Evolutionary conservation across 2,888 invertebrate genomes (phyloP).

Genomic region (Ctena decussata): DNA sequence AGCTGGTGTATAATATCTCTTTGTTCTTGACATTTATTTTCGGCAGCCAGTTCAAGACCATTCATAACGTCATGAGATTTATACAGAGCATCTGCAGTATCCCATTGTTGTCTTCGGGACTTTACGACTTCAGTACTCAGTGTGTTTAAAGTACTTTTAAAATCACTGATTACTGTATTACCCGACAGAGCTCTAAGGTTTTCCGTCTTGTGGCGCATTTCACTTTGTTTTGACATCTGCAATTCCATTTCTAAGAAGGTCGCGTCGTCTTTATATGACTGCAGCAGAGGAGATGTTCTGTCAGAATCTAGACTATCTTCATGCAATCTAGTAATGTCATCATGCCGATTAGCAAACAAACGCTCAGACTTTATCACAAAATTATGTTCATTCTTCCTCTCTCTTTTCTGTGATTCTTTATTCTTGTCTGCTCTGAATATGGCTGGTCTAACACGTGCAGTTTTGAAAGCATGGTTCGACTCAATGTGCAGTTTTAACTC

Average conservation of each 20-base stretch:
- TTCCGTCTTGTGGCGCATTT: slow-evolving; percentile 71
- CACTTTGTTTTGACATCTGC: slow-evolving; percentile 72
- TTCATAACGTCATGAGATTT: slow-evolving; percentile 71
- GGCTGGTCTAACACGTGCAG: slow-evolving; percentile 43
- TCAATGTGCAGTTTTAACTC: slow-evolving; percentile 79
- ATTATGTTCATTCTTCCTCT: background rate
- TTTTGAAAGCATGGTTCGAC: slow-evolving; percentile 74
- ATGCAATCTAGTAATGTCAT: background rate
- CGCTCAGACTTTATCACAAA: background rate
- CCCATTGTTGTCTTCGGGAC: slow-evolving; percentile 71
- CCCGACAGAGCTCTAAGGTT: slow-evolving; percentile 3
- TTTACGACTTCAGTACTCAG: slow-evolving; percentile 70
- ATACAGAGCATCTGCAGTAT: slow-evolving; percentile 71
- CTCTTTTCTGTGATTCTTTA: background rate
- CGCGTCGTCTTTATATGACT: slow-evolving; percentile 74
- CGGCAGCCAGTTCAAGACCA: slow-evolving; percentile 73
- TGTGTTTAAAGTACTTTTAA: slow-evolving; percentile 25
- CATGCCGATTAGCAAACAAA: background rate
- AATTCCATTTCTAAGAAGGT: slow-evolving; percentile 72
- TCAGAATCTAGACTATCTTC: background rate
- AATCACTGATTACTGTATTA: slow-evolving; percentile 22
- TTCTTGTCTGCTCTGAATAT: background rate
- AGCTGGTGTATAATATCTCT: slow-evolving; percentile 71
- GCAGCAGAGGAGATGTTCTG: slow-evolving; percentile 67
- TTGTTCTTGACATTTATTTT: slow-evolving; percentile 71